Conservation (phyloP, 2,113 vertebrate species). For the Sphaerodactylus townsendi region DNA sequence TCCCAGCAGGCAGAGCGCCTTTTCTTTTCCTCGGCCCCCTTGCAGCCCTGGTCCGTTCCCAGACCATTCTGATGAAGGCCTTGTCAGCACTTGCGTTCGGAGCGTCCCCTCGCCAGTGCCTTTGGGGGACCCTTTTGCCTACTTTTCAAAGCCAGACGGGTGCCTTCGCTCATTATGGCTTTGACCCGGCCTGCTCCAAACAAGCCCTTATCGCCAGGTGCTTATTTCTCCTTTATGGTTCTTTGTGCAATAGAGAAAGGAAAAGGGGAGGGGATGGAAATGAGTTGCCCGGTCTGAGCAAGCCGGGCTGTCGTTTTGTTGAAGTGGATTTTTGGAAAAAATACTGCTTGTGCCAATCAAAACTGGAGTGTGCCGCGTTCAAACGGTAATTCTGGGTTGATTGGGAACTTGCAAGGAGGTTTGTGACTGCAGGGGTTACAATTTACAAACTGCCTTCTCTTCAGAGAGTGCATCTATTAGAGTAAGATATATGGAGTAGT, state of each 20-base stretch:
- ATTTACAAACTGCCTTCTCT: background rate
- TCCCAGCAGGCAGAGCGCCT: slow-evolving; percentile 5
- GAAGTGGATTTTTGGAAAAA: slow-evolving; percentile 3
- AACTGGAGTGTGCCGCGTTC: background rate
- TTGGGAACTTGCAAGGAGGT: background rate
- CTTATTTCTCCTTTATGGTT: background rate
- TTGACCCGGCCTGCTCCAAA: slow-evolving; percentile 21
- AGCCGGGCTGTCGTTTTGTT: background rate
- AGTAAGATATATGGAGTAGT: too few species aligned
- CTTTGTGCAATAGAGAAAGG: slow-evolving; percentile 12
- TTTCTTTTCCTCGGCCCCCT: slow-evolving; percentile 39
- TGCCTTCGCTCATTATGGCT: slow-evolving; percentile 25
- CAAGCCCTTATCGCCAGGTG: slow-evolving; percentile 13
- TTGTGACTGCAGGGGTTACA: background rate
- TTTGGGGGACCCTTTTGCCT: slow-evolving; percentile 15
- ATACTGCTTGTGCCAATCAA: slow-evolving; percentile 2
- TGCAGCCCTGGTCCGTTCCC: slow-evolving; percentile 14
- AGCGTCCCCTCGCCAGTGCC: background rate
- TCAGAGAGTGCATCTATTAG: too few species aligned
- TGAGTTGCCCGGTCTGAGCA: background rate
- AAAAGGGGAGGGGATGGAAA: background rate
- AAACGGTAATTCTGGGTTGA: background rate
- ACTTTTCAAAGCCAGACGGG: slow-evolving; percentile 10
- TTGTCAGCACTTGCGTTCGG: slow-evolving; percentile 24
- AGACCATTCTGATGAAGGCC: slow-evolving; percentile 8